Evolutionary conservation across 2,113 vertebrate species (phyloP).

Genomic region (Centropristis striata): DNA sequence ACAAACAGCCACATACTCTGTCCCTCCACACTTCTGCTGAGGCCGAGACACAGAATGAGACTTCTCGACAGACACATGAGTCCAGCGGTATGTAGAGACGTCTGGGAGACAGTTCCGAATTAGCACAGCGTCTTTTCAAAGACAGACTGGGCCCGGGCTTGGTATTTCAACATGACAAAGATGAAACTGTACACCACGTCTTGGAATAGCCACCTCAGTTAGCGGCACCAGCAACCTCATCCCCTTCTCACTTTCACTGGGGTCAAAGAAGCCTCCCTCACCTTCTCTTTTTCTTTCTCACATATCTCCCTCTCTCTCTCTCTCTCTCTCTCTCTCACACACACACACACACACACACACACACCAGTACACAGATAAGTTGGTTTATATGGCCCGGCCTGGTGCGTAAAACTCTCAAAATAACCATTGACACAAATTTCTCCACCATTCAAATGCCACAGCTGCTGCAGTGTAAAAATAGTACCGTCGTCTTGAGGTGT

Average conservation of each 20-base stretch:
- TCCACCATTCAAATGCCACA: constrained; percentile 73
- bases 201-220: constrained; percentile 74
- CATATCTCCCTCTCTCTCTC: constrained; percentile 32
- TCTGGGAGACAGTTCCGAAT: constrained; percentile 62
- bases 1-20: constrained; percentile 32
- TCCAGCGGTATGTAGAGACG: constrained; percentile 31
- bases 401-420: constrained; percentile 75
- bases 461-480: constrained; percentile 84
- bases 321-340: constrained; percentile 13
- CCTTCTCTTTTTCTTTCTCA: constrained; percentile 49
- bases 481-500: constrained; percentile 64
- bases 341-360: constrained; percentile 1
- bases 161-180: constrained; percentile 75
- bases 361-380: constrained; percentile 16
- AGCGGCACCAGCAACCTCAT: constrained; percentile 59
- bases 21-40: constrained; percentile 21
- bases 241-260: constrained; percentile 70
- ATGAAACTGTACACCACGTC: constrained; percentile 65
- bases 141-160: constrained; percentile 20
- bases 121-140: constrained; percentile 59
- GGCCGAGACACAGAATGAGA: constrained; percentile 10
- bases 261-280: constrained; percentile 50
- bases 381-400: constrained; percentile 32
- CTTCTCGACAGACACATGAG: constrained; percentile 55
- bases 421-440: constrained; percentile 78